Evolutionary conservation across 1,140 invertebrate genomes (phyloP).

Genomic region (Chlorops oryzae): DNA sequence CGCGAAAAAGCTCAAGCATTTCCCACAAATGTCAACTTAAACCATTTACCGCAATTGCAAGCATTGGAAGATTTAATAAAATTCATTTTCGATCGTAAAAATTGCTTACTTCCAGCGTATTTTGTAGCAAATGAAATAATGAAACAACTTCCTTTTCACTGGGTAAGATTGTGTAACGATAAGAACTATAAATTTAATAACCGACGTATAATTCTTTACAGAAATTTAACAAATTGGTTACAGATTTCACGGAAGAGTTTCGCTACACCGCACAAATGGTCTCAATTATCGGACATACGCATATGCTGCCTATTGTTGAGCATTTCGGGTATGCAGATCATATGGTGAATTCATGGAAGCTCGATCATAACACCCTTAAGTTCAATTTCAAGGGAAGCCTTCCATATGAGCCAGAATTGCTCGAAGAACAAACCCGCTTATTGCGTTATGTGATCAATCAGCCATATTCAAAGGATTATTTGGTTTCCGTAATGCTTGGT

Average conservation of each 20-base stretch:
- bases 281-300: slow-evolving; percentile 80
- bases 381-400: slow-evolving; percentile 86
- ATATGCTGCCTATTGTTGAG: slow-evolving; percentile 90
- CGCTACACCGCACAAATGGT: slow-evolving; percentile 90
- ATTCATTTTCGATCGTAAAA: slow-evolving; percentile 88
- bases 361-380: slow-evolving; percentile 79
- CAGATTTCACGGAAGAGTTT: slow-evolving; percentile 88
- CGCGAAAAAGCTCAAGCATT: slow-evolving; percentile 80
- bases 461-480: slow-evolving; percentile 91
- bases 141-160: slow-evolving; percentile 83
- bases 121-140: slow-evolving; percentile 95
- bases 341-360: slow-evolving; percentile 83
- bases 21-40: slow-evolving; percentile 68
- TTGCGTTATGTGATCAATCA: slow-evolving; percentile 88
- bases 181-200: neutral
- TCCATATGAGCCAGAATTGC: slow-evolving; percentile 84
- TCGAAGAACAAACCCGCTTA: slow-evolving; percentile 82
- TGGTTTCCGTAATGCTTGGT: slow-evolving; percentile 91
- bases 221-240: slow-evolving; percentile 78
- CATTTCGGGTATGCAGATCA: slow-evolving; percentile 84
- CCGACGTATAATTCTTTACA: slow-evolving; percentile 32
- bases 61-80: slow-evolving; percentile 74
- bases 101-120: slow-evolving; percentile 86
- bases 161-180: slow-evolving; percentile 57
- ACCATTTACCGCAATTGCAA: slow-evolving; percentile 70